phyloP scores from a whole-genome alignment of 1,140 invertebrate genomes.

The Heliconius congener region DNA sequence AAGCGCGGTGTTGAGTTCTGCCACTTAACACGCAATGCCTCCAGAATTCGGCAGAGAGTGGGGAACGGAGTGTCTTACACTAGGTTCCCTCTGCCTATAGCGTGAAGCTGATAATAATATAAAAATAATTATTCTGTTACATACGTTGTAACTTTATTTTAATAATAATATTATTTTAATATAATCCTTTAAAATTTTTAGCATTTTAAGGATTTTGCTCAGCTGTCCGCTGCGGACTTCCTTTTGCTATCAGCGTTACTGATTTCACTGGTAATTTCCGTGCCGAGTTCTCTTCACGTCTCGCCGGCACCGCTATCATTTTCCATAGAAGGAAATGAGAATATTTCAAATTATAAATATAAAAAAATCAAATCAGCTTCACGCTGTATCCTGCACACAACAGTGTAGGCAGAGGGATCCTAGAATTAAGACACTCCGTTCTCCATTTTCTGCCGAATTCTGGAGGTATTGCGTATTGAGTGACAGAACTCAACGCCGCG shows the following conservation, averaged over 20 bases:
- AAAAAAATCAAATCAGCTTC: too few relatives aligned
- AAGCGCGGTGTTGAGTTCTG: too few relatives aligned
- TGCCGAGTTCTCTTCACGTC: slow-evolving; percentile 47
- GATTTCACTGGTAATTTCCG: slow-evolving; percentile 70
- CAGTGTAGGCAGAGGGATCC: too few relatives aligned
- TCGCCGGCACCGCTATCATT: slow-evolving; percentile 34
- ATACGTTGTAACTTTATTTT: neutral
- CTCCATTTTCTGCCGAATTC: too few relatives aligned
- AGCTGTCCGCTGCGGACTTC: slow-evolving; percentile 45
- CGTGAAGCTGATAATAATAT: neutral
- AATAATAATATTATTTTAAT: neutral
- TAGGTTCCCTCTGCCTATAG: too few relatives aligned
- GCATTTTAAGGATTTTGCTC: neutral
- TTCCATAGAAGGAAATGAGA: slow-evolving; percentile 53
- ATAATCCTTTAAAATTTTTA: neutral
- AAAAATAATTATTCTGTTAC: neutral
- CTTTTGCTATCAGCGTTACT: slow-evolving; percentile 47
- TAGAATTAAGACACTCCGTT: too few relatives aligned
- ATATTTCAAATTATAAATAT: slow-evolving; percentile 58
- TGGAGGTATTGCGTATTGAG: too few relatives aligned
- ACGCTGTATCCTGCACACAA: too few relatives aligned
- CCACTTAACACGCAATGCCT: too few relatives aligned
- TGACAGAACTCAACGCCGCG: too few relatives aligned
- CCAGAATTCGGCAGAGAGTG: too few relatives aligned
- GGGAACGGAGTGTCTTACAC: too few relatives aligned